A percentile compares a stretch with the other conserved stretches of the same genome.
Evolutionary conservation across 1,140 invertebrate genomes (phyloP).

Genomic region (Drosophila azteca): DNA sequence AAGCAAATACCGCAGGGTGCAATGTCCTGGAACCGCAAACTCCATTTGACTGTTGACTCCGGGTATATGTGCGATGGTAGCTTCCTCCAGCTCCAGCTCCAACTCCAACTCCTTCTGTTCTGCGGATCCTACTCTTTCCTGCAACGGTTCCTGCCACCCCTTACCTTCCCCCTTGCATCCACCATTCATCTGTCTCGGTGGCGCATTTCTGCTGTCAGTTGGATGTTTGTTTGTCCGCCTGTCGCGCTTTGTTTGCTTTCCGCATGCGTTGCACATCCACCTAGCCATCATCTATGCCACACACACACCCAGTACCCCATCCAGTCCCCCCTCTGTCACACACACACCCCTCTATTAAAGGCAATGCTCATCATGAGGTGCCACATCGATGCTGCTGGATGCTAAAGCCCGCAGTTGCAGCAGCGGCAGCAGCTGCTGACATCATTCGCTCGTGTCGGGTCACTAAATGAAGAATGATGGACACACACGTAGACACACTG

Average conservation of each 20-base stretch:
- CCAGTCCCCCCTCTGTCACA: too few species aligned
- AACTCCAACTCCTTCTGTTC: neutral
- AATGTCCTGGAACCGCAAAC: constrained; percentile 65
- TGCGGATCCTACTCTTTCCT: too few species aligned
- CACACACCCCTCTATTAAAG: neutral
- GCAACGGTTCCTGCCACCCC: neutral
- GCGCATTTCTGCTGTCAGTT: constrained; percentile 57
- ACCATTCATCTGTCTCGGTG: constrained; percentile 52
- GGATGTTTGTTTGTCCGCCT: constrained; percentile 68
- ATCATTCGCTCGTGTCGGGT: constrained; percentile 64
- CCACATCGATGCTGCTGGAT: constrained; percentile 64
- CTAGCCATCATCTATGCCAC: neutral
- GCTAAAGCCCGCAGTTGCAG: constrained; percentile 20
- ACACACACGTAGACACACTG: constrained; percentile 24
- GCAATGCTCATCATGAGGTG: constrained; percentile 29
- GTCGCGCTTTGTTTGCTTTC: constrained; percentile 77
- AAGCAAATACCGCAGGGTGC: constrained; percentile 57
- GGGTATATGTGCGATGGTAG: neutral
- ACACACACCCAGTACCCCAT: neutral
- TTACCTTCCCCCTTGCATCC: constrained; percentile 5
- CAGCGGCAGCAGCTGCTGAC: constrained; percentile 64
- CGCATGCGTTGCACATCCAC: constrained; percentile 63
- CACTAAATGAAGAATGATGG: constrained; percentile 82
- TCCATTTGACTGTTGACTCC: constrained; percentile 71
- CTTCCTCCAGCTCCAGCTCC: neutral